Evolutionary conservation across 2,888 invertebrate genomes (phyloP).

Genomic region (Strigamia transsilvanica): DNA sequence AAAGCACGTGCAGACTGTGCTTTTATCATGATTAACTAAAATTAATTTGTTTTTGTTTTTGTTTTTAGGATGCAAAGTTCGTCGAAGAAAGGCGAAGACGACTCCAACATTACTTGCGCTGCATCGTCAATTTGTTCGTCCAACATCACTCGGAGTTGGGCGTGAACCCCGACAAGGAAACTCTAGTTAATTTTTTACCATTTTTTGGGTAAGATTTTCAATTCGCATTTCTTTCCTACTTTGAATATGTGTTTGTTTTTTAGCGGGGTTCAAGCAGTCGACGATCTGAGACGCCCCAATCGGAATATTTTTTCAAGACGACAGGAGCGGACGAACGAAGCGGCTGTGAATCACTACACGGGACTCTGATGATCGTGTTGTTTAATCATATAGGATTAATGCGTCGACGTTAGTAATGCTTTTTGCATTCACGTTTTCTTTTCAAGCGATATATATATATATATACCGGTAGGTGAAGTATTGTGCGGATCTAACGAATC

Average conservation of each 20-base stretch:
- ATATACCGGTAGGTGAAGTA: no score
- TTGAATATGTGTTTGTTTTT: background rate
- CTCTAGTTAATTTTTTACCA: conserved; percentile 80
- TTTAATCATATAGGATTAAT: background rate
- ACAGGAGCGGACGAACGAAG: background rate
- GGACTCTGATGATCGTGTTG: background rate
- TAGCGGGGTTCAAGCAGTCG: background rate
- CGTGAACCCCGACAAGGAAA: conserved; percentile 77
- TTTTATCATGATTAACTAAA: background rate
- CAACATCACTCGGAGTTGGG: conserved; percentile 78
- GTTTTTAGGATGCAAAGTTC: conserved; percentile 67
- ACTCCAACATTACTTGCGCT: conserved; percentile 84
- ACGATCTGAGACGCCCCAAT: conserved; percentile 5
- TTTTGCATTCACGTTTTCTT: no score
- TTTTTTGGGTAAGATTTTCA: conserved; percentile 73
- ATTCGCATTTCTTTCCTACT: no score
- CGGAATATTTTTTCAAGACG: background rate
- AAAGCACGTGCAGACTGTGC: conserved; percentile 70
- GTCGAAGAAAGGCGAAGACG: conserved; percentile 87
- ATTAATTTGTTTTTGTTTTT: conserved; percentile 7
- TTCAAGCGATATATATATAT: no score
- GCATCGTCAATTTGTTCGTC: conserved; percentile 75
- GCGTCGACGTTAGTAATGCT: no score
- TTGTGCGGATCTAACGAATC: no score
- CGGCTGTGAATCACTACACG: background rate